Percentiles rank a stretch among this genome's conserved stretches.
These are phyloP conservation scores for Eolophus roseicapilla DNA, from an alignment of 2,113 vertebrate genomes.

Conservation along the genomic window DNA sequence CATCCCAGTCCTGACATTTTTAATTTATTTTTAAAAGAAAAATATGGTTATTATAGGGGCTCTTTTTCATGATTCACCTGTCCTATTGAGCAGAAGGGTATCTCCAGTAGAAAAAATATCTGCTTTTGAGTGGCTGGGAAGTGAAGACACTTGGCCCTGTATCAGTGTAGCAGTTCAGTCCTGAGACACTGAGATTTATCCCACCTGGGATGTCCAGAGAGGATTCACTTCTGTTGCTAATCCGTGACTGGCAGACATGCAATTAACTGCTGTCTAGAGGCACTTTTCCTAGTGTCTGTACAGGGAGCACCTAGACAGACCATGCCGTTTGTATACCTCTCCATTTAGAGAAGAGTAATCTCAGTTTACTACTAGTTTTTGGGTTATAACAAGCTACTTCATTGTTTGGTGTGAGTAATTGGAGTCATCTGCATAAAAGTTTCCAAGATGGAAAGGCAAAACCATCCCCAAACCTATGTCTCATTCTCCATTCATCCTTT, in stretches of 20 bases:
- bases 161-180: not conserved
- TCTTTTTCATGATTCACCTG: not conserved
- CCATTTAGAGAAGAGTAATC: not conserved
- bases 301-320: not conserved
- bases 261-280: not conserved
- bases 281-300: not conserved
- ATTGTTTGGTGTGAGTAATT: not conserved
- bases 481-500: not conserved
- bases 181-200: not conserved
- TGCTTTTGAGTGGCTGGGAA: not conserved
- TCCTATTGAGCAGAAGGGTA: not conserved
- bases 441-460: not conserved
- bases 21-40: not conserved
- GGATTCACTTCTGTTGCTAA: not conserved
- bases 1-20: not conserved
- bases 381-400: not conserved
- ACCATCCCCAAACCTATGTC: not conserved
- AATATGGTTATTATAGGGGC: not conserved
- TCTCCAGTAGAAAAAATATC: not conserved
- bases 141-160: not conserved
- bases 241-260: not conserved
- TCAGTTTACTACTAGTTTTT: not conserved
- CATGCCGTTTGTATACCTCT: not conserved
- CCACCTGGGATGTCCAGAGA: not conserved
- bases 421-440: not conserved